Base-by-base conservation (phyloP, 2,888 invertebrate species). In the Lampropteryx suffumata region DNA sequence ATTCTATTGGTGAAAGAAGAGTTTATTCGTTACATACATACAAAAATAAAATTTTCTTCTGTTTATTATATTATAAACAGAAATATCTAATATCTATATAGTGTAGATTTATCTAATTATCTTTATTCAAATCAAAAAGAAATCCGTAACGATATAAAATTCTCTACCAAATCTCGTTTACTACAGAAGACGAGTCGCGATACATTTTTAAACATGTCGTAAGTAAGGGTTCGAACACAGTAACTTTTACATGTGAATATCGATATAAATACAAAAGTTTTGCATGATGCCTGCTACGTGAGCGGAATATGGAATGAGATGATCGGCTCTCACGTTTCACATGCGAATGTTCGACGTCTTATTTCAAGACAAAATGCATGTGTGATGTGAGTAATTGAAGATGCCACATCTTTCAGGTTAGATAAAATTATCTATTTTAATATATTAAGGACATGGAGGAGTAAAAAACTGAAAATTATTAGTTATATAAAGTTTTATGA, bases 271-370 rank as follows among this genome's bases (percentile, higher is more conserved):
- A 61, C 52, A 63, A 62, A 68, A 46, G 55, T 59, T 63, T 65
- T 59, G 61, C 62, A 61, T 57, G 61, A 62, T 57, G 61, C 57
- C 43, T 41, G 49, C 53, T 55, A 50, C 65, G 69, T 59, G 64
- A 34, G 50, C 58, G 41, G 74, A 73, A 73, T 73, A 67, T 62
- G 57, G 61, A 69, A 73, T 67, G 61, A 61, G 64, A 68, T 67
- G 65, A 68, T 61, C 55, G 59, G 64, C 62, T 65, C 67, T 59
- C 69, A 67, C 67, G 71, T 71, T 62, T 66, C 66, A 60, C 61
- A 62, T 65, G 67, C 62, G 70, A 72, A 73, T 71, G 67, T 67
- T 73, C 68, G 69, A 67, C 64, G 65, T 67, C 65, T 71, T 73
- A 72, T 73, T 69, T 72, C 64, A 67, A 67, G 66, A 65, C 62